Conservation (phyloP, 2,113 vertebrate genomes). For the Athene noctua region DNA sequence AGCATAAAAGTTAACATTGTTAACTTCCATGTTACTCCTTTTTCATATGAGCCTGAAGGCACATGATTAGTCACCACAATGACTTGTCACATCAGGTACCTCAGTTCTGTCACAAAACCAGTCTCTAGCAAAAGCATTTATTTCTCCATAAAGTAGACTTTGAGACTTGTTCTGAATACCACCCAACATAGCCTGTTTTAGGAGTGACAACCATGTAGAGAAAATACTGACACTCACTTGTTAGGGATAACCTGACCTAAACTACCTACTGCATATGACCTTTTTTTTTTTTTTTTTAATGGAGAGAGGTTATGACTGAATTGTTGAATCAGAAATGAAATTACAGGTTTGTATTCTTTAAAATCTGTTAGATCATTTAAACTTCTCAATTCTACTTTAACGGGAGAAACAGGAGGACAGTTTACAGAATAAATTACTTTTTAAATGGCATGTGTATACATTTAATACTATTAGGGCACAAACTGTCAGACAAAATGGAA, state of each 20-base stretch:
- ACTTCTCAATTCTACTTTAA: constrained; percentile 2
- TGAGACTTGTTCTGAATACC: not conserved
- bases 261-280: not conserved
- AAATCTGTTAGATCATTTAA: not conserved
- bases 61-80: not conserved
- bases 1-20: not conserved
- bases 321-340: not conserved
- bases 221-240: not conserved
- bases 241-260: not conserved
- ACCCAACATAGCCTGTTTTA: not conserved
- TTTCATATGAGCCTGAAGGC: not conserved
- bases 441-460: not conserved
- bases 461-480: not conserved
- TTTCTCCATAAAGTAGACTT: not conserved
- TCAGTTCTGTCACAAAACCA: not conserved
- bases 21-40: not conserved
- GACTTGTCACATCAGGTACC: not conserved
- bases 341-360: constrained; percentile 10
- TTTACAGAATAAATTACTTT: constrained; percentile 31
- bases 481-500: not conserved
- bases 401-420: not conserved
- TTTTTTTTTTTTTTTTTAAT: not conserved
- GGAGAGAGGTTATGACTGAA: not conserved
- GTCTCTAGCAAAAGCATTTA: not conserved
- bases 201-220: not conserved